Percentiles rank a stretch among this genome's conserved stretches.
phyloP scores from a whole-genome alignment of 2,797 vertebrate genomes.

The Agapornis canus region DNA sequence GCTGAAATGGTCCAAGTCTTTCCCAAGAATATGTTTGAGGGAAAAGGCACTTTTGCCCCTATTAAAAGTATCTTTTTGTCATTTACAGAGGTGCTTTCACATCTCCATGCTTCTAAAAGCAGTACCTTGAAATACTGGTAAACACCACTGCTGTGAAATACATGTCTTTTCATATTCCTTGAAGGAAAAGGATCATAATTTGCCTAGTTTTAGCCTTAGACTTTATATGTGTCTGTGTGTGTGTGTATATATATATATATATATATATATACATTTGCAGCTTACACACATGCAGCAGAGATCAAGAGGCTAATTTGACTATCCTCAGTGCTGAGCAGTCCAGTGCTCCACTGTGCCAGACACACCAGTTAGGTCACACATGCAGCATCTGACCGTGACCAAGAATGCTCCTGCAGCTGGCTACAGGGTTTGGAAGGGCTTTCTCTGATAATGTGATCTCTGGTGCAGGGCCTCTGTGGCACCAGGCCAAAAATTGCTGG shows the following conservation, averaged over 20 bases:
- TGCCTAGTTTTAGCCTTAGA: neutral
- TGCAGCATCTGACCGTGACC: neutral
- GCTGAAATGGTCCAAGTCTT: constrained; percentile 12
- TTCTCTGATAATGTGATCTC: neutral
- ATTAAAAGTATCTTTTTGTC: neutral
- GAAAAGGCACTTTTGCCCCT: neutral
- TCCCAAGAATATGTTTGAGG: neutral
- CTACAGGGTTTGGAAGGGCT: neutral
- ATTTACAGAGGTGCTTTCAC: neutral
- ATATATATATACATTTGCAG: neutral
- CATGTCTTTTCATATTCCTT: neutral
- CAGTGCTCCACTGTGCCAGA: neutral
- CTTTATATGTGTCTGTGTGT: neutral
- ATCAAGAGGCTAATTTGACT: neutral
- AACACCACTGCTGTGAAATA: neutral
- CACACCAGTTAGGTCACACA: neutral
- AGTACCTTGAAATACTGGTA: neutral
- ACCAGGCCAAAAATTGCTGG: neutral
- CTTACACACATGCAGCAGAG: neutral
- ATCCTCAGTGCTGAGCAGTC: neutral
- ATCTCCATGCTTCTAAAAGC: neutral
- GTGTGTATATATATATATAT: no score
- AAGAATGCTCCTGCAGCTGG: neutral
- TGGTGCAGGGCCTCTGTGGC: neutral
- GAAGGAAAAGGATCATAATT: neutral